A percentile compares a stretch with the other conserved stretches of the same genome.
Evolutionary conservation across 2,888 invertebrate species (phyloP).

Genomic region (Pterobdella sp.): DNA sequence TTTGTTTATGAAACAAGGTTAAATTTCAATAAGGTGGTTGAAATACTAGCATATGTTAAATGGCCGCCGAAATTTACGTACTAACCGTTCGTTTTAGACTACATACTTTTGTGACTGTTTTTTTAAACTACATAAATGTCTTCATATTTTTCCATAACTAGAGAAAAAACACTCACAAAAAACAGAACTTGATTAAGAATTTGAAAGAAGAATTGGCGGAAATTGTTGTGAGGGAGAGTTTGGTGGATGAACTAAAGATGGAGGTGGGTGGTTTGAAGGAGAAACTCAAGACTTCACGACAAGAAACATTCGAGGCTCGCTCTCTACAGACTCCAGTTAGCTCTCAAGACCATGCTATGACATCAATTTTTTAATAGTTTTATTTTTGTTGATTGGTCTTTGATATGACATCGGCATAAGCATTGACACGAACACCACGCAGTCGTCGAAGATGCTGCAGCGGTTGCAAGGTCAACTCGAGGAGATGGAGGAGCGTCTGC

Average conservation of each 20-base stretch:
- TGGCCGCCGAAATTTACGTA: too few relatives aligned
- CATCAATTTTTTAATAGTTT: neutral
- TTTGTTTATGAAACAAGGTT: too few relatives aligned
- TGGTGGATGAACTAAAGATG: neutral
- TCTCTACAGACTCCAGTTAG: neutral
- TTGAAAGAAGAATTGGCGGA: constrained; percentile 1
- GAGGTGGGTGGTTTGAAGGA: neutral
- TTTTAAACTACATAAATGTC: too few relatives aligned
- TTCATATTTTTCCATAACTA: too few relatives aligned
- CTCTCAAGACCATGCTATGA: neutral
- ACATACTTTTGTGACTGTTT: too few relatives aligned
- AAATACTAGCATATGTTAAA: too few relatives aligned
- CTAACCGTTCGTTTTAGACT: too few relatives aligned
- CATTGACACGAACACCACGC: too few relatives aligned
- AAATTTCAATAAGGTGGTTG: too few relatives aligned
- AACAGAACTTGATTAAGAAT: neutral
- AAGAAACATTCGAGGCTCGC: neutral
- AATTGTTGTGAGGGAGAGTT: neutral
- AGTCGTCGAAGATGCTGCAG: constrained; percentile 2
- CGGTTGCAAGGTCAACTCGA: neutral
- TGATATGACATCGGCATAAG: too few relatives aligned
- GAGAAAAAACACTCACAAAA: too few relatives aligned
- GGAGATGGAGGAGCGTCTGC: constrained; percentile 11
- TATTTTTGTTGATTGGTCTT: neutral
- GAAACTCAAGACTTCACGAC: neutral